phyloP scores from a whole-genome alignment of 1,140 invertebrate genomes.

The Neotoxoptera formosana region DNA sequence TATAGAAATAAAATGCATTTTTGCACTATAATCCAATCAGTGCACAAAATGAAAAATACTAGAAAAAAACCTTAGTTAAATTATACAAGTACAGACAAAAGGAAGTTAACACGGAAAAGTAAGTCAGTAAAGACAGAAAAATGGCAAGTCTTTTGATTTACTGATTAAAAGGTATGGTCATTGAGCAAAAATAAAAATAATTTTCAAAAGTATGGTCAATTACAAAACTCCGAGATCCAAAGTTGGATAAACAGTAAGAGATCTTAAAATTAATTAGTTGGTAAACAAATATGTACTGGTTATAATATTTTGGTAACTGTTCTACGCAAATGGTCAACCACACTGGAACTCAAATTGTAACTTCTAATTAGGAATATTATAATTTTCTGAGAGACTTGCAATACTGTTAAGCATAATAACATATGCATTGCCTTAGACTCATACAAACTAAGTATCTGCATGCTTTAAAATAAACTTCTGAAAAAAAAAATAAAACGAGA shows the following conservation, averaged over 20 bases:
- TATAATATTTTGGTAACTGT: slow-evolving; percentile 56
- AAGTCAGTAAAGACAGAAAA: not conserved
- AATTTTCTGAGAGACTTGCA: slow-evolving; percentile 51
- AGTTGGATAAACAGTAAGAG: slow-evolving; percentile 38
- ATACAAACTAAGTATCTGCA: slow-evolving; percentile 44
- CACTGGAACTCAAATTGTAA: slow-evolving; percentile 44
- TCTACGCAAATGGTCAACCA: slow-evolving; percentile 45
- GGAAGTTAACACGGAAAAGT: slow-evolving; percentile 37
- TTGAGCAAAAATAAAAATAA: slow-evolving; percentile 52
- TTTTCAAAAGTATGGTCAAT: slow-evolving; percentile 31
- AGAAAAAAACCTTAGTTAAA: slow-evolving; percentile 50
- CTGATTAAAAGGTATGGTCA: slow-evolving; percentile 30
- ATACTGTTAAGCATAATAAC: slow-evolving; percentile 55
- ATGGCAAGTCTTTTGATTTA: slow-evolving; percentile 54
- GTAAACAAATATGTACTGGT: slow-evolving; percentile 36
- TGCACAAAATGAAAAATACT: slow-evolving; percentile 40
- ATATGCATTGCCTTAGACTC: slow-evolving; percentile 32
- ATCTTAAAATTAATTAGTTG: slow-evolving; percentile 51
- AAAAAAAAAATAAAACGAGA: not conserved
- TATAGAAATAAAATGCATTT: slow-evolving; percentile 30
- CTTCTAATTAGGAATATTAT: slow-evolving; percentile 45
- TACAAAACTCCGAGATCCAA: slow-evolving; percentile 43
- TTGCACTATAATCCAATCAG: not conserved
- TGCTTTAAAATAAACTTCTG: slow-evolving; percentile 43
- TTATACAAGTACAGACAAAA: slow-evolving; percentile 56